Evolutionary conservation across 1,140 invertebrate genomes (phyloP).

Genomic region (Palaemon carinicauda): DNA sequence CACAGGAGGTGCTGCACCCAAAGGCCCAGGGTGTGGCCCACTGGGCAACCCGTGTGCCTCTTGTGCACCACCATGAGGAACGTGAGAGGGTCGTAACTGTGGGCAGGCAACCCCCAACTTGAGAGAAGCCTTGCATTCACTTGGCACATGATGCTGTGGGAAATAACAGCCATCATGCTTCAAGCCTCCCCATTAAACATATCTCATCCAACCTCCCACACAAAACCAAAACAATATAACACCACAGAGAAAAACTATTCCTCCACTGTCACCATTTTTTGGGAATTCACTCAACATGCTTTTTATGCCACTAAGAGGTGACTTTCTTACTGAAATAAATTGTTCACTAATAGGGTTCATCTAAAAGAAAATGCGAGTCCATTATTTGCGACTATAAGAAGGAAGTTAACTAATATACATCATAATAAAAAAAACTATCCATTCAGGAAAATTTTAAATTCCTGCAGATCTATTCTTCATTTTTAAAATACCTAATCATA

Average conservation of each 20-base stretch:
- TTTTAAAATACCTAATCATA: no score
- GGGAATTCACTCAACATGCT: no score
- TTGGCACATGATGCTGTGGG: slow-evolving; percentile 53
- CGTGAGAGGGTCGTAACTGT: slow-evolving; percentile 32
- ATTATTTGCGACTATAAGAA: no score
- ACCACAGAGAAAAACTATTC: neutral
- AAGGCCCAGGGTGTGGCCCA: slow-evolving; percentile 46
- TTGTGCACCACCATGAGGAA: slow-evolving; percentile 35
- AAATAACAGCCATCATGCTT: slow-evolving; percentile 48
- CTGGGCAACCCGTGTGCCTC: slow-evolving; percentile 47
- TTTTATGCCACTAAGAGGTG: no score
- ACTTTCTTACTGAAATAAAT: no score
- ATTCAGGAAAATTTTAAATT: no score
- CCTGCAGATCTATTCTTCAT: no score
- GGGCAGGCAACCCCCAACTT: slow-evolving; percentile 38
- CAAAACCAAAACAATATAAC: neutral
- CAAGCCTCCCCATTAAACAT: slow-evolving; percentile 5
- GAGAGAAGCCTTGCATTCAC: slow-evolving; percentile 47
- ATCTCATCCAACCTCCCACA: neutral
- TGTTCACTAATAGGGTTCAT: neutral
- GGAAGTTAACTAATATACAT: no score
- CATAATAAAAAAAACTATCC: no score
- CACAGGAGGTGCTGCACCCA: slow-evolving; percentile 44
- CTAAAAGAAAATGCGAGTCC: no score
- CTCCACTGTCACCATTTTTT: neutral